Conservation (phyloP, 2,888 invertebrate genomes). For the Boloria euphrosyne region DNA sequence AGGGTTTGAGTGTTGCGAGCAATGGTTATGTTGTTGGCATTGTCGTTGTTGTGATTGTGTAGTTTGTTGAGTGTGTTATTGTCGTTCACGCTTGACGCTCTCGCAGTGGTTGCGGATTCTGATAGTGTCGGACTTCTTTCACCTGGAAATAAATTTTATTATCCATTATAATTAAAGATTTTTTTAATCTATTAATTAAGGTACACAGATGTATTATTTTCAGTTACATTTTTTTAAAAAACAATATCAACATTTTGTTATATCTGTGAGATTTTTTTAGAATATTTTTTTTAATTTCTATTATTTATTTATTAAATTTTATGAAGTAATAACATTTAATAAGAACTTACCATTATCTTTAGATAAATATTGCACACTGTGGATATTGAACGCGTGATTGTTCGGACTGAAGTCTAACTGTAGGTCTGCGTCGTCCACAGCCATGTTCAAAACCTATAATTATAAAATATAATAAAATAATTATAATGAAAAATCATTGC, state of each 20-base stretch:
- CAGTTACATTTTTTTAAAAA: too few relatives aligned
- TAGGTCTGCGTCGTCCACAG: conserved; percentile 92
- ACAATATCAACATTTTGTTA: neutral
- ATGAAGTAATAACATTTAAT: neutral
- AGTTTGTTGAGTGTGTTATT: conserved; percentile 69
- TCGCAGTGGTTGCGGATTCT: conserved; percentile 91
- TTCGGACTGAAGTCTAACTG: conserved; percentile 92
- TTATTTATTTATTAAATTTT: too few relatives aligned
- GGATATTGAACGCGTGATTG: conserved; percentile 93
- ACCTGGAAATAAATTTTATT: conserved; percentile 74
- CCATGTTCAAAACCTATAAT: conserved; percentile 91
- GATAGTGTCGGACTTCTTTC: conserved; percentile 91
- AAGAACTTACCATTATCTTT: conserved; percentile 86
- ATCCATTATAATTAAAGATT: too few relatives aligned
- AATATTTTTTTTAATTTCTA: neutral
- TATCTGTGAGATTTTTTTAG: neutral
- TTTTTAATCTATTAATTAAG: too few relatives aligned
- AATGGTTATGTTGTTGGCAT: conserved; percentile 59
- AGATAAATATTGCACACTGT: conserved; percentile 94
- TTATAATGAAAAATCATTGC: too few relatives aligned
- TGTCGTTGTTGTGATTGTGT: conserved; percentile 60
- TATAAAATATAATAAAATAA: neutral
- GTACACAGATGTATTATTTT: too few relatives aligned
- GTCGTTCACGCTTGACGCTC: conserved; percentile 87
- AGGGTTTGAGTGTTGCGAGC: conserved; percentile 72